phyloP scores from a whole-genome alignment of 2,797 vertebrate genomes.

The Parotocinclus haroldoi region DNA sequence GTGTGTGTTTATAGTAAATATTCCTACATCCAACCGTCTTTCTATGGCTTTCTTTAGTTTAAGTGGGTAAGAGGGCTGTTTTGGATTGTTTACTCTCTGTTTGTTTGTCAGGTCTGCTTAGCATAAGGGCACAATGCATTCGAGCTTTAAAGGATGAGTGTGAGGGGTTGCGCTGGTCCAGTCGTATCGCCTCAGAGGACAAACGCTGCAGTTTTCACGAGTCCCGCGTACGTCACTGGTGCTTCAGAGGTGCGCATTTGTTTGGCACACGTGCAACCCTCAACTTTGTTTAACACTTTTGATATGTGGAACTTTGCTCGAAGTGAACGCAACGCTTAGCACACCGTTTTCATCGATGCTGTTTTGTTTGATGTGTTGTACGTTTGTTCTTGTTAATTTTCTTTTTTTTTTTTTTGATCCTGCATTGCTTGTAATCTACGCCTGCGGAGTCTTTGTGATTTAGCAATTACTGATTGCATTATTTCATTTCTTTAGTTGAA shows the following conservation, averaged over 20 bases:
- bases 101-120: constrained; percentile 44
- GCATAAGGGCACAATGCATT: constrained; percentile 56
- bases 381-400: too few species aligned
- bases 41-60: constrained; percentile 5
- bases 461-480: too few species aligned
- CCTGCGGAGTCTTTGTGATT: too few species aligned
- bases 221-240: neutral
- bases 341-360: too few species aligned
- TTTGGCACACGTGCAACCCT: neutral
- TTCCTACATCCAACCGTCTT: constrained; percentile 19
- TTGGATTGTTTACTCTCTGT: constrained; percentile 5
- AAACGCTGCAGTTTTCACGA: constrained; percentile 1
- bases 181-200: constrained; percentile 18
- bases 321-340: too few species aligned
- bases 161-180: neutral
- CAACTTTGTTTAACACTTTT: neutral
- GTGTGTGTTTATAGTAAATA: constrained; percentile 21
- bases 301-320: too few species aligned
- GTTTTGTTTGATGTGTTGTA: too few species aligned
- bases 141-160: constrained; percentile 44
- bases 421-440: too few species aligned
- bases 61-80: neutral
- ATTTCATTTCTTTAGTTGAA: too few species aligned
- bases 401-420: too few species aligned
- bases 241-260: neutral